Conservation (phyloP, 2,888 invertebrate species). For the Zaprionus bogoriensis region DNA sequence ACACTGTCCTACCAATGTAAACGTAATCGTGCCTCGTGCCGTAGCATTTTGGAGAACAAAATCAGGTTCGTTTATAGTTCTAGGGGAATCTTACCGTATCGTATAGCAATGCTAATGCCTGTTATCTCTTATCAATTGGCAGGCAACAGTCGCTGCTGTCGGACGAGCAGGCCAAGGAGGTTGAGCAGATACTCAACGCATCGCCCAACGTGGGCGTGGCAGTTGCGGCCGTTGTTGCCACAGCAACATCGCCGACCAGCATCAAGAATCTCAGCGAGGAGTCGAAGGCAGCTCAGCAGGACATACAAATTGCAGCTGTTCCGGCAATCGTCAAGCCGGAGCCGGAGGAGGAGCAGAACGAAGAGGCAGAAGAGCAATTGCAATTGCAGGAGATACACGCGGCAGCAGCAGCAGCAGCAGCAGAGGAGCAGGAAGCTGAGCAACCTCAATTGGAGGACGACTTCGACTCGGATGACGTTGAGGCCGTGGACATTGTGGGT, state of each 20-base stretch:
- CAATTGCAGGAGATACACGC: too few relatives aligned
- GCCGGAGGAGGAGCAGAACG: conserved; percentile 14
- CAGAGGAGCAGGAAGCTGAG: conserved; percentile 24
- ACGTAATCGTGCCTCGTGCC: conserved; percentile 33
- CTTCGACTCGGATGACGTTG: conserved; percentile 76
- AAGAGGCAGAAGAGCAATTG: conserved; percentile 23
- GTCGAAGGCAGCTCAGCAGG: conserved; percentile 33
- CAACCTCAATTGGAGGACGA: conserved; percentile 41
- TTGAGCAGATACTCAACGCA: conserved; percentile 90
- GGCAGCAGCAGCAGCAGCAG: conserved; percentile 16
- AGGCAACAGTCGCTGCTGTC: conserved; percentile 92
- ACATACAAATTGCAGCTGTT: conserved; percentile 53
- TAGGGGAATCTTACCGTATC: not conserved
- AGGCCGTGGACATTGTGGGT: conserved; percentile 75
- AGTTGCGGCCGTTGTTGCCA: conserved; percentile 80
- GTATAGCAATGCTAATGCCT: conserved; percentile 8
- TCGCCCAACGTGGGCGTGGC: conserved; percentile 78
- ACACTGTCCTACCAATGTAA: conserved; percentile 40
- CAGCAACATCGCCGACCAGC: conserved; percentile 76
- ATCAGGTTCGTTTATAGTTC: conserved; percentile 89
- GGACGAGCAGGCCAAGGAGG: conserved; percentile 95
- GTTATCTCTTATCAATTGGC: conserved; percentile 45
- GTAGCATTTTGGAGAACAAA: conserved; percentile 92
- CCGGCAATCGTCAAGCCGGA: conserved; percentile 32
- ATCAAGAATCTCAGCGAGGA: conserved; percentile 80